These are phyloP conservation scores for Microchirus variegatus DNA, from an alignment of 2,797 vertebrate genomes.

Conservation along the genomic window DNA sequence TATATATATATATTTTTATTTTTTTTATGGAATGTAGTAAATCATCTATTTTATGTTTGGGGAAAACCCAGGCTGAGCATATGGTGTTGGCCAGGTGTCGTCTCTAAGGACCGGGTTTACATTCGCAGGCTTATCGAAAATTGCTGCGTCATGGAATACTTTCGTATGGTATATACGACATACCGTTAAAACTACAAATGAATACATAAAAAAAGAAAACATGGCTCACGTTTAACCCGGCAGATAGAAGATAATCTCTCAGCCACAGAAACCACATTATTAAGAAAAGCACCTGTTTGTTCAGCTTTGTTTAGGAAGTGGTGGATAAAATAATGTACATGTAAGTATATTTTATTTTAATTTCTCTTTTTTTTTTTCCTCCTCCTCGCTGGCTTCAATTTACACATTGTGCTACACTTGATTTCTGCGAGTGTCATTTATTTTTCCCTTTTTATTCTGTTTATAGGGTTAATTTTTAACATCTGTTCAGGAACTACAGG, in stretches of 20 bases:
- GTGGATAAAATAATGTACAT: background rate
- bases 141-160: conserved; percentile 18
- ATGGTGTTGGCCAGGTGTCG: conserved; percentile 14
- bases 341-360: conserved; percentile 9
- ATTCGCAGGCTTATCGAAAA: conserved; percentile 8
- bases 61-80: background rate
- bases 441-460: too few relatives aligned
- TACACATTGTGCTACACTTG: too few relatives aligned
- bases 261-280: conserved; percentile 13
- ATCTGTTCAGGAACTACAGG: too few relatives aligned
- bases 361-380: background rate
- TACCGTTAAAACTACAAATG: conserved; percentile 21
- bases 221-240: conserved; percentile 22
- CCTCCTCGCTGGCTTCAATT: too few relatives aligned
- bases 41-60: too few relatives aligned
- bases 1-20: too few relatives aligned
- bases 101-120: conserved; percentile 1
- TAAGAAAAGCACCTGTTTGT: conserved; percentile 32
- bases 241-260: conserved; percentile 34
- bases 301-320: conserved; percentile 36
- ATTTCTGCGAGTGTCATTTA: too few relatives aligned
- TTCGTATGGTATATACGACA: conserved; percentile 10
- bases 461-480: too few relatives aligned
- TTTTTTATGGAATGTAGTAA: too few relatives aligned
- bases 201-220: conserved; percentile 30